Evolutionary conservation across 2,888 invertebrate species (phyloP), one percentile per base, ranked within the genome.

Genomic region (Drosophila prolongata): DNA sequence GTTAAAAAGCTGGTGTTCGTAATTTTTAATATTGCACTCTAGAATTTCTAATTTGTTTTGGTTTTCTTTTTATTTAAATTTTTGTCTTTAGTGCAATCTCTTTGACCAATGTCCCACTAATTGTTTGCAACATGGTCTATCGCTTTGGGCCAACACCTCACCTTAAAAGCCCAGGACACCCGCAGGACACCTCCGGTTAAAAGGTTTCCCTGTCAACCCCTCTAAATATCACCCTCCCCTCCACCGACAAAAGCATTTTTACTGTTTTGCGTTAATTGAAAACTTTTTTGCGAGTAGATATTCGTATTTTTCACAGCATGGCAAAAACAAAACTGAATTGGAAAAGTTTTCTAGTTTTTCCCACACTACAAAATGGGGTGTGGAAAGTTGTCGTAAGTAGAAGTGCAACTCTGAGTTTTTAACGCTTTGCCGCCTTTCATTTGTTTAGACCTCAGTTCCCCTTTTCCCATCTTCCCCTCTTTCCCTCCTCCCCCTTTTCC

Each of bases 211-310:
- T 11, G 16, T 27, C 62, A 47, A 16, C 52, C 37, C 44, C 30
- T 27, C 52, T 30, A 47, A 44, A 34, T 14, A 16, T 43, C 6
- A n/a, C n/a, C 38, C n/a, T 35, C 9, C 44, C 8, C 38, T n/a
- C 11, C 72, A 59, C 52, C 52, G 47, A 61, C 60, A 53, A 60
- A 40, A 73, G 75, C 84, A 84, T 66, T 79, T 84, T 75, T 64
- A 72, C 84, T 79, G 78, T 79, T 65, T 81, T 75, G 87, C 87
- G 75, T 87, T 84, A 84, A 87, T 84, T 87, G 87, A 84, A 84
- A 84, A 87, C 84, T 84, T 80, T 84, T 62, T 40, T 37, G 75
- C 46, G 9, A 65, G 59, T 59, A 67, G 78, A 82, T 85, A 82
- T 82, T 85, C 82, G 77, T 75, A 73, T 72, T 79, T 80, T 76